A percentile compares a stretch with the other conserved stretches of the same genome.
phyloP scores from a whole-genome alignment of 2,888 invertebrate species.

The Actias luna region DNA sequence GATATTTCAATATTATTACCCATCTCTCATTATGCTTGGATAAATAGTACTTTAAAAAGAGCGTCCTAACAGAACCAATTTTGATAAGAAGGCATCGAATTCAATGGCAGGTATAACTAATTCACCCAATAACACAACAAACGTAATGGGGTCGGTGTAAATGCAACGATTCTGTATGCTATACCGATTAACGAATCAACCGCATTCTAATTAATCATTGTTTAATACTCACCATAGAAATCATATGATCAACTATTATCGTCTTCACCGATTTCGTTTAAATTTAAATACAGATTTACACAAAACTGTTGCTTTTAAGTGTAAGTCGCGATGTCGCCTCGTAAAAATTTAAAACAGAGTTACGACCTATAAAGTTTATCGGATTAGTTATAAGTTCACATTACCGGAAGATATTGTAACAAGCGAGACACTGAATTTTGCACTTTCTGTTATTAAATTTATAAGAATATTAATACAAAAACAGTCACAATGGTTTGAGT shows the following conservation, averaged over 20 bases:
- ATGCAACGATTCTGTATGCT: no score
- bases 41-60: no score
- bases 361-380: slow-evolving; percentile 25
- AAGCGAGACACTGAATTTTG: background rate
- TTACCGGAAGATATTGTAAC: slow-evolving; percentile 15
- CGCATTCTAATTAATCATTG: background rate
- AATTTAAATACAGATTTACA: slow-evolving; percentile 1
- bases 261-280: background rate
- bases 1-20: no score
- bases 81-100: no score
- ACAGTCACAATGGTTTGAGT: background rate
- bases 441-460: background rate
- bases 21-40: no score
- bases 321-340: slow-evolving; percentile 18
- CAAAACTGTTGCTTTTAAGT: slow-evolving; percentile 25
- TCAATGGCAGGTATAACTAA: no score
- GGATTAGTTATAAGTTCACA: slow-evolving; percentile 17
- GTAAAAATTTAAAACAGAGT: slow-evolving; percentile 18
- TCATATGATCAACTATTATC: background rate
- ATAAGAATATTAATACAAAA: background rate
- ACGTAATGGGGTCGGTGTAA: no score
- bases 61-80: no score
- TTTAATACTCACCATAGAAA: background rate
- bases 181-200: no score
- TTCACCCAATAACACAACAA: no score